Evolutionary conservation across 2,888 invertebrate genomes (phyloP).

Genomic region (Agrochola macilenta): DNA sequence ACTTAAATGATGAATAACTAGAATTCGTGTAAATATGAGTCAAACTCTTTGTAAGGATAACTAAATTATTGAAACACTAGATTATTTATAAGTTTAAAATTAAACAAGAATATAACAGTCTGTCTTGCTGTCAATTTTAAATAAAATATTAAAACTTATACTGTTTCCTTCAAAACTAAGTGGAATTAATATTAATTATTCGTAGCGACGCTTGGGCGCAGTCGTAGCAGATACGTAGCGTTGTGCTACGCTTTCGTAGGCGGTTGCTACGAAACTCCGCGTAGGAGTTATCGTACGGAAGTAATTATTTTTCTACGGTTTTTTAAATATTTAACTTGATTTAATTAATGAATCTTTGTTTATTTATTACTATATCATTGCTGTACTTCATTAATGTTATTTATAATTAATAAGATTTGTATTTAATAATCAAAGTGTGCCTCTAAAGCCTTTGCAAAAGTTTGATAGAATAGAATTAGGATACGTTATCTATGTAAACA

Average conservation of each 20-base stretch:
- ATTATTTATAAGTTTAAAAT: neutral
- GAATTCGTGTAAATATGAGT: neutral
- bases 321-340: neutral
- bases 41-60: neutral
- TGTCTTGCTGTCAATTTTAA: neutral
- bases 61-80: neutral
- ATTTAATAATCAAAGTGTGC: too few relatives aligned
- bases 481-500: neutral
- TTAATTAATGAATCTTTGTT: neutral
- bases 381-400: neutral
- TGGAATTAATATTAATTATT: neutral
- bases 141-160: neutral
- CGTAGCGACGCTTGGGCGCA: slow-evolving; percentile 6
- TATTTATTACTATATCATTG: neutral
- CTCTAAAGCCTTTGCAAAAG: neutral
- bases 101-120: neutral
- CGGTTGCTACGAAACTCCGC: slow-evolving; percentile 46
- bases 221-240: slow-evolving; percentile 59
- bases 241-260: slow-evolving; percentile 54
- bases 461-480: neutral
- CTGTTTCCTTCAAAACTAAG: neutral
- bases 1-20: too few relatives aligned
- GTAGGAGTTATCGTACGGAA: neutral
- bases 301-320: neutral
- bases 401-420: neutral